Base-by-base conservation (phyloP, 2,888 invertebrate genomes). In the Cephus runcator region DNA sequence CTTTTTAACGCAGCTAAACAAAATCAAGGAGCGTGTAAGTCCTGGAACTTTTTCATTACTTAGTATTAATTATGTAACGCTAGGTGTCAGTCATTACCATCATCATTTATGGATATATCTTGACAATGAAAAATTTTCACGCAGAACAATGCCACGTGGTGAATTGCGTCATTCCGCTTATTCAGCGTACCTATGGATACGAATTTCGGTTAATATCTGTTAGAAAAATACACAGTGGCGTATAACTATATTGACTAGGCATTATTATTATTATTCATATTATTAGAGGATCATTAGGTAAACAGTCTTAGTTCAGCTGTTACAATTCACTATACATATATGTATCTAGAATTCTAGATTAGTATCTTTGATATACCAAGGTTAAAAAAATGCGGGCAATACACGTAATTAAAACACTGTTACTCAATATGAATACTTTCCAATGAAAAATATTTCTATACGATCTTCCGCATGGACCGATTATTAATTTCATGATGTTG, bases 21-120 rank as follows among this genome's bases (percentile, higher is more conserved):
- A 78, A 68, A 86, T 88, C 80, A 90, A 88, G 81, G 87, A 88
- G 79, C 84, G 75, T 83, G 90, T 90, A 80, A 89, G 90, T 89
- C 80, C 33, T 71, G 31, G 30, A 31, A 71, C 0, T 33, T 71
- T 34, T 71, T 23, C 30, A 71, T 71, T 71, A 71, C 23, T 71
- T 71, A 9, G 15, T 30, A 71, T 71, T 71, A 71, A 11, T 71
- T 71, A 71, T 31, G 30, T 23, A 34, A 71, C 4, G 71, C 33
- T 71, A 71, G 23, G 12, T 71, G 30, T 71, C 12, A 33, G 30
- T 71, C 71, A 71, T 23, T 33, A 11, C 3, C 23, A 71, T 71
- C 11, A 11, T 34, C 23, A 71, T 56, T 15, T 40, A 9, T 23
- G 56, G 2, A 9, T 6, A 12, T 56, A 23, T 56, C 23, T 23